These are phyloP conservation scores for Puffinus mauretanicus DNA, from an alignment of 2,113 vertebrate species.

Conservation along the genomic window DNA sequence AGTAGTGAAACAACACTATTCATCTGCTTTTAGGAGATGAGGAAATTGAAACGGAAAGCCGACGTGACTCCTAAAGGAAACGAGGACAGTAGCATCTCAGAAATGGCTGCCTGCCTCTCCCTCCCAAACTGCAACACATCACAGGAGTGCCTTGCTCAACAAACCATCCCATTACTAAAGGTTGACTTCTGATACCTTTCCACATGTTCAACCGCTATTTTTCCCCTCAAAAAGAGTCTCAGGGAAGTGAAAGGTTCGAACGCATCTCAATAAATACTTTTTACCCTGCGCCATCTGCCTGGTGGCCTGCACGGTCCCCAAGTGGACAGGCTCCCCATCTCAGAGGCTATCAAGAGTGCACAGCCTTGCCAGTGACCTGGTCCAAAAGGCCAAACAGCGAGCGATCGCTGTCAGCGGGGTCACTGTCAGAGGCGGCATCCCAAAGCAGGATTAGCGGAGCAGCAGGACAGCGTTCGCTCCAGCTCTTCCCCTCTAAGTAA, in stretches of 20 bases:
- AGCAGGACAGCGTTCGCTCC: background rate
- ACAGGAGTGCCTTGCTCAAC: background rate
- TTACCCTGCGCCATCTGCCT: background rate
- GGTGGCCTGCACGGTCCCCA: background rate
- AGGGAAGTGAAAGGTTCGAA: background rate
- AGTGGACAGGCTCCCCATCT: background rate
- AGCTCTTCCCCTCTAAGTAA: background rate
- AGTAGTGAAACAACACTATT: background rate
- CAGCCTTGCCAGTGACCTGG: background rate
- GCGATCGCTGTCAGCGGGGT: accelerated
- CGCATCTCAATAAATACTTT: background rate
- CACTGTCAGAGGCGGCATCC: background rate
- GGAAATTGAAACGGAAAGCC: background rate
- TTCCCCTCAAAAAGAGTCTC: background rate
- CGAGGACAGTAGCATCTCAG: background rate
- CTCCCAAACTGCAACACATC: background rate
- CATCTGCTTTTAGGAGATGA: background rate
- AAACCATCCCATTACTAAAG: background rate
- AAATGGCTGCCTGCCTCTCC: background rate
- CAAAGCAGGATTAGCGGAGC: background rate
- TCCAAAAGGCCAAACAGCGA: background rate
- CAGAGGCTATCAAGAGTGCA: background rate
- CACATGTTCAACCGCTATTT: background rate
- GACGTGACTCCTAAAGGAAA: background rate
- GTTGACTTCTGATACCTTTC: background rate